A percentile compares a stretch with the other conserved stretches of the same genome.
Conservation (phyloP, 2,888 invertebrate genomes). For the Agapostemon virescens region DNA sequence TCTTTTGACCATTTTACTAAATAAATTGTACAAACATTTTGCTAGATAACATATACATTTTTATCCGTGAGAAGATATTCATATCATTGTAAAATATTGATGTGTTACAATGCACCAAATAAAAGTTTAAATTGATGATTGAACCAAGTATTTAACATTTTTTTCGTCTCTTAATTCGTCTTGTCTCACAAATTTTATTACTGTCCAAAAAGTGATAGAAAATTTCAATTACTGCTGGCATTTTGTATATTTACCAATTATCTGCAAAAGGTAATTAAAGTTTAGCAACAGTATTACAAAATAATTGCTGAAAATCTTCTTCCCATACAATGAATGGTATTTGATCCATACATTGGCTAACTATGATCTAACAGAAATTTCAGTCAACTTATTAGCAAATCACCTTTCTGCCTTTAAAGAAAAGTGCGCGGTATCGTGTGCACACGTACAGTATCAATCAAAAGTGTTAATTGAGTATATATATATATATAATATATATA, state of each 20-base stretch:
- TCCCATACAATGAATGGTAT: slow-evolving; percentile 48
- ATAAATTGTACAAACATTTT: slow-evolving; percentile 42
- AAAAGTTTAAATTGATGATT: slow-evolving; percentile 22
- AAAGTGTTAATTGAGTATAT: neutral
- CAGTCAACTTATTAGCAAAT: slow-evolving; percentile 47
- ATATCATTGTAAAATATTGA: slow-evolving; percentile 6
- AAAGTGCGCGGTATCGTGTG: slow-evolving; percentile 47
- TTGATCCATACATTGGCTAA: slow-evolving; percentile 58
- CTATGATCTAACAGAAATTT: slow-evolving; percentile 59
- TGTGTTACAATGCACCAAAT: slow-evolving; percentile 23
- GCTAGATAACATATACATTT: neutral
- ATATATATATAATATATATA: neutral
- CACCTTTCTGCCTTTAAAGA: slow-evolving; percentile 44
- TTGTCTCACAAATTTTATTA: slow-evolving; percentile 37
- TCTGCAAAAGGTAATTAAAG: slow-evolving; percentile 61
- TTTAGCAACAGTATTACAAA: slow-evolving; percentile 45
- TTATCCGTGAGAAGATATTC: slow-evolving; percentile 7
- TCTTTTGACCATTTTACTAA: slow-evolving; percentile 45
- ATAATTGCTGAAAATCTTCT: slow-evolving; percentile 60
- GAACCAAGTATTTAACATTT: slow-evolving; percentile 44
- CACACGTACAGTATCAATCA: slow-evolving; percentile 26
- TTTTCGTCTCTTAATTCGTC: slow-evolving; percentile 43
- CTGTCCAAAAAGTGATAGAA: slow-evolving; percentile 53
- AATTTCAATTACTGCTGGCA: slow-evolving; percentile 63
- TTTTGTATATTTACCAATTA: slow-evolving; percentile 56